These are phyloP conservation scores for Crenuchus spilurus DNA, from an alignment of 2,797 vertebrate genomes.

Conservation along the genomic window DNA sequence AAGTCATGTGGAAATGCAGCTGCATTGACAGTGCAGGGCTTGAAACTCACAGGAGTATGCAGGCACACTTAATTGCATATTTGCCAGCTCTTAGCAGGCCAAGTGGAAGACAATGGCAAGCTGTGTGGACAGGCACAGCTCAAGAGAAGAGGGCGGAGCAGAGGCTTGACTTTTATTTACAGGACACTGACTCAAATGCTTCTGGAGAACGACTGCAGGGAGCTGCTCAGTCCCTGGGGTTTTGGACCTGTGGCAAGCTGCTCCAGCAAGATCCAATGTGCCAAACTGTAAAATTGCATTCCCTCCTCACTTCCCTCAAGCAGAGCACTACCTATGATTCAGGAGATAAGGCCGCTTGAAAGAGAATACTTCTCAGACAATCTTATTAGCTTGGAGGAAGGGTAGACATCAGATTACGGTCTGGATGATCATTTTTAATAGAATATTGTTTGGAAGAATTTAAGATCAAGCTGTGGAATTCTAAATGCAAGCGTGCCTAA, in stretches of 20 bases:
- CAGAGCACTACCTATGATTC: slow-evolving; percentile 34
- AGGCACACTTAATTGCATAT: slow-evolving; percentile 58
- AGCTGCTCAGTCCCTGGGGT: slow-evolving; percentile 11
- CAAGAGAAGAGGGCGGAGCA: neutral
- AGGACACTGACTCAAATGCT: slow-evolving; percentile 26
- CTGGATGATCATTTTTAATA: no score
- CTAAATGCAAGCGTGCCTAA: no score
- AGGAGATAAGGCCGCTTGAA: slow-evolving; percentile 24
- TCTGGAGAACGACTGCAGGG: slow-evolving; percentile 34
- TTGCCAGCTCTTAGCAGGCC: slow-evolving; percentile 54
- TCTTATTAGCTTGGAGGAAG: no score
- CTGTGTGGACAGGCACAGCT: slow-evolving; percentile 13
- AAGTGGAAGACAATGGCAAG: slow-evolving; percentile 57
- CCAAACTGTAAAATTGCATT: slow-evolving; percentile 48
- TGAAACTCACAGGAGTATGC: slow-evolving; percentile 56
- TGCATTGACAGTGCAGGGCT: slow-evolving; percentile 45
- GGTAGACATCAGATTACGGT: no score
- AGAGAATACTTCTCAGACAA: neutral
- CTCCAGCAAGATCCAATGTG: slow-evolving; percentile 34
- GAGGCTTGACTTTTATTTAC: slow-evolving; percentile 12
- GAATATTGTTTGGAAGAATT: no score
- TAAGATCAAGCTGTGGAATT: no score
- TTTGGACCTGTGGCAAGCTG: slow-evolving; percentile 13
- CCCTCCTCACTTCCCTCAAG: slow-evolving; percentile 13
- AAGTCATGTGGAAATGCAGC: slow-evolving; percentile 61